phyloP scores from a whole-genome alignment of 1,140 invertebrate genomes.

The Eriosoma lanigerum region DNA sequence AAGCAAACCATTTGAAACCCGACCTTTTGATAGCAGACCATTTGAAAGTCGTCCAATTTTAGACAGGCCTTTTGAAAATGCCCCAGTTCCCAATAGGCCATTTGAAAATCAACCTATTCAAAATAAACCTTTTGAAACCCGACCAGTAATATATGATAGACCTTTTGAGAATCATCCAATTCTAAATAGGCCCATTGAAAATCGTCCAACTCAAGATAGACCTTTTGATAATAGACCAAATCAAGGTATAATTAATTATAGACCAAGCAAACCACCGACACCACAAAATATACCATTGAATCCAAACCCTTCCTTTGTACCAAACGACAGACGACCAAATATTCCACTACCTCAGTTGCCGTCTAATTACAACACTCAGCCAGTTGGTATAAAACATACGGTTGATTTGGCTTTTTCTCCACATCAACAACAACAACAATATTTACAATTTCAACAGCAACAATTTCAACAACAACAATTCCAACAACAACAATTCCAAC shows the following conservation, averaged over 20 bases:
- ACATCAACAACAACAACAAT: conserved; percentile 53
- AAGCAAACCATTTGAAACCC: not conserved
- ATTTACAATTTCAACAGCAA: conserved; percentile 56
- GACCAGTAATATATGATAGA: not conserved
- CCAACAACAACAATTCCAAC: conserved; percentile 57
- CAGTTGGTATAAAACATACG: conserved; percentile 21
- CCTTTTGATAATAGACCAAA: conserved; percentile 40
- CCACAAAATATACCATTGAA: conserved; percentile 38
- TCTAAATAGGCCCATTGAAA: conserved; percentile 5
- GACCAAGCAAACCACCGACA: conserved; percentile 26
- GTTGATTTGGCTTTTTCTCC: conserved; percentile 37
- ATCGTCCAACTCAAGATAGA: not conserved
- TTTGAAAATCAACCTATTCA: conserved; percentile 9
- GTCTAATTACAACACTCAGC: conserved; percentile 15
- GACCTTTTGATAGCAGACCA: not conserved
- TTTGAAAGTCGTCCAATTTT: not conserved
- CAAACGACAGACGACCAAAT: conserved; percentile 15
- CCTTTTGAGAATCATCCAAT: conserved; percentile 5
- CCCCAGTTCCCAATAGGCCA: not conserved
- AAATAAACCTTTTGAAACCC: not conserved
- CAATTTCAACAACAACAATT: conserved; percentile 57
- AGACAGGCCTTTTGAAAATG: not conserved
- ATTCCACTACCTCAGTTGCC: conserved; percentile 12
- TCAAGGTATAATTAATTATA: conserved; percentile 38
- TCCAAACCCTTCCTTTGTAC: conserved; percentile 26